Evolutionary conservation across 1,140 invertebrate genomes (phyloP), one percentile per base, ranked within the genome.

Genomic region (Hirudo medicinalis): DNA sequence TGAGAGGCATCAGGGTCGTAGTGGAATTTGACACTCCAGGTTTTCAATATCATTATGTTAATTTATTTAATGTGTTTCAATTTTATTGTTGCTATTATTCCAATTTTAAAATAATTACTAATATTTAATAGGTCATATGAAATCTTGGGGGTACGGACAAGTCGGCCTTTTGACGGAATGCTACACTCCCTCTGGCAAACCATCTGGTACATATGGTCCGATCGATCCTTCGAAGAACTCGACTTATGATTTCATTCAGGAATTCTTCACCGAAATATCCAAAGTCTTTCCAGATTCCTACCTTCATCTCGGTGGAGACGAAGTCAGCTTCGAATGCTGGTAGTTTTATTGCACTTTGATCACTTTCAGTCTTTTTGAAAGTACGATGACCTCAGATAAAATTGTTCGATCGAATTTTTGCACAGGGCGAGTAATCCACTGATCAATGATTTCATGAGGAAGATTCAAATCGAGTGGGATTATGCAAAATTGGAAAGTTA

Each of bases 261-360:
- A 71, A n/a, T 78, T 82, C 63, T 78, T 82, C 32, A 72, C 53
- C 8, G 81, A 82, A 72, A 69, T 81, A 15, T 71, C 73, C 25
- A 54, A 75, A 11, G 76, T 78, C 2, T 83, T 83, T 71, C 78
- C 80, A 13, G 81, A 82, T 75, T 74, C 80, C 15, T 83, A 81
- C 66, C 73, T 82, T 17, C 81, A 82, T 72, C 71, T 82, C 0
- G 93, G 94, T 27, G 92, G 92, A 0, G 93, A 97, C 80, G 94
- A 97, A 84, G 92, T 96, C 0, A 85, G 84, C 40, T 89, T 89
- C 76, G 82, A 85, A 69, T 97, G 94, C 78, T 97, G 93, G 91
- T 40, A 40, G 11, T 6, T 40, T 40, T n/a, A n/a, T n/a, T n/a
- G n/a, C n/a, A n/a, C n/a, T n/a, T n/a, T n/a, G n/a, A 40, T 40